Conservation (phyloP, 2,888 invertebrate genomes). For the Phanerotoma sp. region DNA sequence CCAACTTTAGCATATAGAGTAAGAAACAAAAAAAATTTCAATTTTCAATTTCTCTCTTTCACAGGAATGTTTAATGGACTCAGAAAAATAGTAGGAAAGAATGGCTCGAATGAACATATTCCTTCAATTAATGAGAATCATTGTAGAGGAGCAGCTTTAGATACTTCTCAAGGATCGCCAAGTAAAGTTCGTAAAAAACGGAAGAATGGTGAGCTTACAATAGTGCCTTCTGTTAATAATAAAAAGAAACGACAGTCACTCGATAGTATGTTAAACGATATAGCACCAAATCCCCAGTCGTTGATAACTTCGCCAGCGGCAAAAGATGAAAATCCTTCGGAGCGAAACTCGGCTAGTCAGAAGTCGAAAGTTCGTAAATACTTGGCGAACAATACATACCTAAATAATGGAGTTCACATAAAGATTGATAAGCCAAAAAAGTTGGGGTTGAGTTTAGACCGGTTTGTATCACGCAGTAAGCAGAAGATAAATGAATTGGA, state of each 20-base stretch:
- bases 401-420: conserved; percentile 36
- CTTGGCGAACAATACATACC: conserved; percentile 38
- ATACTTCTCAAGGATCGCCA: conserved; percentile 61
- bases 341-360: conserved; percentile 41
- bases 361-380: conserved; percentile 43
- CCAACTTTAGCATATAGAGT: too few species aligned
- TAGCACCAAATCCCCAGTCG: conserved; percentile 61
- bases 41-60: conserved; percentile 34
- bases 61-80: conserved; percentile 76
- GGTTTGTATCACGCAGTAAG: conserved; percentile 48
- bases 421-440: conserved; percentile 50
- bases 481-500: conserved; percentile 31
- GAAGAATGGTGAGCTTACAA: conserved; percentile 60
- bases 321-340: conserved; percentile 57
- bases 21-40: too few species aligned
- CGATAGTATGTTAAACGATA: conserved; percentile 57
- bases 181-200: conserved; percentile 67
- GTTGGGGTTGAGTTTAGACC: conserved; percentile 50
- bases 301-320: conserved; percentile 58
- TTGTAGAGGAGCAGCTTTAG: conserved; percentile 30
- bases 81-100: conserved; percentile 74
- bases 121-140: conserved; percentile 34
- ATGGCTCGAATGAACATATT: conserved; percentile 61
- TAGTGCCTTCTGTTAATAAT: conserved; percentile 62
- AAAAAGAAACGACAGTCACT: conserved; percentile 71